Percentiles rank a stretch among this genome's conserved stretches.
Evolutionary conservation across 2,113 vertebrate genomes (phyloP).

Genomic region (Haliaeetus leucogaster): DNA sequence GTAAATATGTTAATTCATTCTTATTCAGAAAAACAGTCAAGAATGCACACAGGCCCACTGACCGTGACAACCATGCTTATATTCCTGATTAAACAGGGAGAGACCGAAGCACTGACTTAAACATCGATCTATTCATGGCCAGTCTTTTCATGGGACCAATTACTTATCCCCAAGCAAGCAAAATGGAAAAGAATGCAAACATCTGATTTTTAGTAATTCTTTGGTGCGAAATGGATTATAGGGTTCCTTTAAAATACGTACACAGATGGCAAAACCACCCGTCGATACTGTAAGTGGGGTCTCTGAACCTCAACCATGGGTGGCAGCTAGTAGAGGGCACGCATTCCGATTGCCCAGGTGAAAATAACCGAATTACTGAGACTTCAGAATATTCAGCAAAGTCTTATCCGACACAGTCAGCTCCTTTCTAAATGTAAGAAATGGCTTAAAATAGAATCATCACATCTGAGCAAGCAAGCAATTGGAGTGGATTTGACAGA

Average conservation of each 20-base stretch:
- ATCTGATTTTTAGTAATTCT: background rate
- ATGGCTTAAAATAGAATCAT: background rate
- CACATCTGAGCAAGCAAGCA: background rate
- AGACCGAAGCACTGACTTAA: background rate
- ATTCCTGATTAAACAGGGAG: background rate
- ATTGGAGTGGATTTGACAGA: slow-evolving; percentile 30
- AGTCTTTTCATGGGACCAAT: background rate
- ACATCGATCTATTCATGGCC: background rate
- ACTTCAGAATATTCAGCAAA: background rate
- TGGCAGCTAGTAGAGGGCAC: background rate
- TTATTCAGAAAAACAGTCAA: background rate
- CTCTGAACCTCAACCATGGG: background rate
- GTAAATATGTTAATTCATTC: background rate
- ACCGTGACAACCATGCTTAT: rapidly evolving
- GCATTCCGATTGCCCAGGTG: background rate
- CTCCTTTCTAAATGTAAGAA: background rate
- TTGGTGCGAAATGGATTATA: background rate
- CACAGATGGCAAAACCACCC: background rate
- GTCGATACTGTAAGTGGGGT: background rate
- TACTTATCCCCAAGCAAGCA: background rate
- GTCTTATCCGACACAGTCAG: background rate
- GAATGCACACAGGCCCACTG: background rate
- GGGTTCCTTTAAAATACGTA: background rate
- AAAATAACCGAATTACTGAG: background rate
- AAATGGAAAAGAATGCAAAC: background rate